Base-by-base conservation (phyloP, 2,888 invertebrate genomes). In the Sisyra nigra region DNA sequence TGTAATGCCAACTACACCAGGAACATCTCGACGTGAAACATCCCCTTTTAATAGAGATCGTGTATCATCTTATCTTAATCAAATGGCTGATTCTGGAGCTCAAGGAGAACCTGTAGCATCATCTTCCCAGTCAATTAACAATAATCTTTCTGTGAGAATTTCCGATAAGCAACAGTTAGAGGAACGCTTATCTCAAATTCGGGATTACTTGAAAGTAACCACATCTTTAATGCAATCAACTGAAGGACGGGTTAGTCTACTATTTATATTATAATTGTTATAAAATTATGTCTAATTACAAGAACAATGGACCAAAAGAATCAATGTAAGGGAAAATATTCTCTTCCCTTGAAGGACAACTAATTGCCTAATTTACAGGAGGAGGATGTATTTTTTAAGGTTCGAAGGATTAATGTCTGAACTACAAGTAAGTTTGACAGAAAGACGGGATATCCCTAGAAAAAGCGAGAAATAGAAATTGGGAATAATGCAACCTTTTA, bases 161-260 rank as follows among this genome's bases (percentile, higher is more conserved):
- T 18, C 14, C 9, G 76, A 80, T 50, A 71, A 76, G 41, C 72
- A 71, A 15, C 74, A 79, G 42, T 78, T 82, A 33, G 77, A 80
- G 53, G 72, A 73, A 29, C 70, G 79, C 39, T 63, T 82, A 13
- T 73, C 73, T 46, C 79, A 81, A 60, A 81, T 82, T 48, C 63
- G 77, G 40, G 81, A 81, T 55, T 81, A 80, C 55, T 77, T 81
- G 47, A 68, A 74, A 53, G 74, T 79, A 31, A 81, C 80, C 4
- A 72, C 76, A 18, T 72, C 74, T 2, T 67, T 81, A 48, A 79
- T 81, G 58, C 75, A 76, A 44, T 76, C 75, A 32, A 72, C 80
- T 65, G 75, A 74, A 9, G 76, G 74, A 53, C 79, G 80, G 66
- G 80, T 80, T 62, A 61, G 61, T 58, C 38, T 13, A 33, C 31